These are phyloP conservation scores for Notospermus geniculatus DNA, from an alignment of 1,140 invertebrate species.

Conservation along the genomic window DNA sequence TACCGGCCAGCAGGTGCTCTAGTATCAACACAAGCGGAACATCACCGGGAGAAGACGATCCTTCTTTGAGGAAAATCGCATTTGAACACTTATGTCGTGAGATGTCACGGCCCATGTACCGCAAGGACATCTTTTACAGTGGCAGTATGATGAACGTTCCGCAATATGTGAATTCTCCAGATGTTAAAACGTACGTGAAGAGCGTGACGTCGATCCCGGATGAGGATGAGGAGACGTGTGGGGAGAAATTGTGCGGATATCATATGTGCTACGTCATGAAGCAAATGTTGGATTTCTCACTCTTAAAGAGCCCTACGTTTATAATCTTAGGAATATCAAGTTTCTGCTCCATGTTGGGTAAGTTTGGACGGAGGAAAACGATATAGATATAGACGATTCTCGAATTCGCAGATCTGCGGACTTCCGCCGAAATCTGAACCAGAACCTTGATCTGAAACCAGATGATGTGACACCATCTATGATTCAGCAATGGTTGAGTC, in stretches of 20 bases:
- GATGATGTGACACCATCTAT: too few relatives aligned
- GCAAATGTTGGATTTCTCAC: constrained; percentile 89
- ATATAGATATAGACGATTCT: too few relatives aligned
- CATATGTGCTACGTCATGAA: constrained; percentile 60
- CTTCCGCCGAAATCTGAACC: too few relatives aligned
- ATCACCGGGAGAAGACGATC: background rate
- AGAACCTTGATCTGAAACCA: too few relatives aligned
- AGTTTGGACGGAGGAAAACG: too few relatives aligned
- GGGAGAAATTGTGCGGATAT: constrained; percentile 65
- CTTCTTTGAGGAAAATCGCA: background rate
- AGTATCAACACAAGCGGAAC: background rate
- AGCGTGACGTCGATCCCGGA: constrained; percentile 51
- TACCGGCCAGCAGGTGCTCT: background rate
- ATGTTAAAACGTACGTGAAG: constrained; percentile 62
- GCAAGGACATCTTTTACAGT: constrained; percentile 98
- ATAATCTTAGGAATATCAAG: constrained; percentile 80
- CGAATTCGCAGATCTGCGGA: too few relatives aligned
- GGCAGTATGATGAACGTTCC: constrained; percentile 88
- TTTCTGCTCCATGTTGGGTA: constrained; percentile 73
- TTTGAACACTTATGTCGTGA: background rate
- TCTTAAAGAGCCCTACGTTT: constrained; percentile 63
- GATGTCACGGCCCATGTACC: constrained; percentile 78
- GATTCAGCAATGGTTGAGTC: too few relatives aligned
- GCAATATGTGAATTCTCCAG: constrained; percentile 77
- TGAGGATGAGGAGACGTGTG: constrained; percentile 59